Base-by-base conservation (phyloP, 2,888 invertebrate species). In the Pegoplata infirma region DNA sequence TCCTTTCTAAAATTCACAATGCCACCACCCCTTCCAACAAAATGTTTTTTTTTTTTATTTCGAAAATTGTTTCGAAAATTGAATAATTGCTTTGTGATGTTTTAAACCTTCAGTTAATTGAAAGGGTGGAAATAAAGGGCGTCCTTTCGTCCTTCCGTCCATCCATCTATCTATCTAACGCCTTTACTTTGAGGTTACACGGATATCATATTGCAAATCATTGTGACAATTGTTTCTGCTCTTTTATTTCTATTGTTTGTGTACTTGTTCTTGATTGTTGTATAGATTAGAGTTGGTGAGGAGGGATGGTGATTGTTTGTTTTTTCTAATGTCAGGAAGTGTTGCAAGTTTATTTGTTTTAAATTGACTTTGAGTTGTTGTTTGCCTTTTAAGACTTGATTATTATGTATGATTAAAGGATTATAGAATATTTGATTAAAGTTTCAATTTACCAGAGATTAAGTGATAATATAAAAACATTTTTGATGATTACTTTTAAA, bases 131-230 rank as follows among this genome's bases (percentile, higher is more conserved):
- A 66, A 61, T 59, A 55, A 67, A 19, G 44, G 84, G 83, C 83
- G 79, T 74, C 66, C n/a, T n/a, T n/a, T 14, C 32, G 21, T 66
- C 14, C 16, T 2, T 55, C 51, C 19, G 49, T 32, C 8, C 36
- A 12, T 44, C 25, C 21, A 47, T 75, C 8, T 36, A 12, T 44
- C 25, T 12, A 47, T 75, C 75, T 64, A 69, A 63, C 44, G 51
- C 47, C 36, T 51, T 68, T 36, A 10, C 28, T 53, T 72, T 84
- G 85, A 85, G 88, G 87, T 88, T 88, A 86, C 89, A 89, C 88
- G 88, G 84, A 84, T 89, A 89, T 89, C 88, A 85, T 85, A 87
- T 89, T 88, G 85, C 89, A 87, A 87, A 87, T 86, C 87, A 86
- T 82, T 83, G 82, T 84, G 85, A 83, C 84, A 84, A 85, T 83